Conservation (phyloP, 2,113 vertebrate genomes). For the Ellobius talpinus region DNA sequence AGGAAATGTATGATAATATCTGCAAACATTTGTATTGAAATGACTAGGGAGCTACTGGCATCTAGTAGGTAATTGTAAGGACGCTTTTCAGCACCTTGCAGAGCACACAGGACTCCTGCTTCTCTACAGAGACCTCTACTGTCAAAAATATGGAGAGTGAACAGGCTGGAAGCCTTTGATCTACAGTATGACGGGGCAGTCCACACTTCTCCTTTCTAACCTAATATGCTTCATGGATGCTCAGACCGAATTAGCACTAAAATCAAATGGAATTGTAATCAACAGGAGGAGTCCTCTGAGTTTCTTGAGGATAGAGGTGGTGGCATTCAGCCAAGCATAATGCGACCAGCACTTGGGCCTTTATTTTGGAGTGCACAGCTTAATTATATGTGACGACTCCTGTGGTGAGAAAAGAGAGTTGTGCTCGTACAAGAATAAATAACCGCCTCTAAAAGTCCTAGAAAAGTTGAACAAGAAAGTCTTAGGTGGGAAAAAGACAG, state of each 20-base stretch:
- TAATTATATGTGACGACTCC: slow-evolving; percentile 51
- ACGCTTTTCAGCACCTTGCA: background rate
- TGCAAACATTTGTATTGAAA: background rate
- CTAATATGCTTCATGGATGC: background rate
- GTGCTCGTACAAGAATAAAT: slow-evolving; percentile 51
- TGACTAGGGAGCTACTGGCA: background rate
- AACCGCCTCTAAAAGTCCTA: slow-evolving; percentile 46
- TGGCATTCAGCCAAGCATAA: slow-evolving; percentile 31
- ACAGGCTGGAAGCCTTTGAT: background rate
- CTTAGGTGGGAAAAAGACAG: slow-evolving; percentile 27
- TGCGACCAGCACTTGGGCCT: slow-evolving; percentile 37
- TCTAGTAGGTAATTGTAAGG: background rate
- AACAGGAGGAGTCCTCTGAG: background rate
- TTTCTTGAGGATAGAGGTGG: background rate
- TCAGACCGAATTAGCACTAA: background rate
- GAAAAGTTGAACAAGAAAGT: slow-evolving; percentile 65
- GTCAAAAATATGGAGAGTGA: background rate
- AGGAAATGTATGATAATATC: background rate
- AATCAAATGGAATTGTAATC: slow-evolving; percentile 46
- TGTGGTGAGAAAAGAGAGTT: slow-evolving; percentile 53
- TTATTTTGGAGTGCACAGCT: slow-evolving; percentile 55
- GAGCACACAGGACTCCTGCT: background rate
- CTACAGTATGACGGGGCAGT: background rate
- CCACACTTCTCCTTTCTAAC: slow-evolving; percentile 19
- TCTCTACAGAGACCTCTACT: background rate